phyloP scores from a whole-genome alignment of 2,113 vertebrate genomes.

The Tragelaphus buxtoni region DNA sequence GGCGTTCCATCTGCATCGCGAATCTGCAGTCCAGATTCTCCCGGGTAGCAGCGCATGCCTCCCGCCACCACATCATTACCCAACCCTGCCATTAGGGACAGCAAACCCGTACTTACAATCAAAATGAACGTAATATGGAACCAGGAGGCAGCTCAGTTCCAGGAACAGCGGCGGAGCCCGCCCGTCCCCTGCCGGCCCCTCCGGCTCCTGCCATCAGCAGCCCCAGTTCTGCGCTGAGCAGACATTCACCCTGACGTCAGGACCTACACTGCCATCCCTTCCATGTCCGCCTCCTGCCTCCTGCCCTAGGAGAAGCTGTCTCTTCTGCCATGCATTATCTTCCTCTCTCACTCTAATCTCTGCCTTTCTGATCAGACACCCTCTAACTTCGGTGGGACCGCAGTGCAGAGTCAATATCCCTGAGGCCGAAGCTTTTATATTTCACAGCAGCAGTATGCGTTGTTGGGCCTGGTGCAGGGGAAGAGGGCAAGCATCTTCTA shows the following conservation, averaged over 20 bases:
- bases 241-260: background rate
- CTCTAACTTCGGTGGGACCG: fast-evolving
- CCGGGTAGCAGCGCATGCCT: background rate
- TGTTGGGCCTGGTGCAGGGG: background rate
- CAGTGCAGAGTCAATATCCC: background rate
- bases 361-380: background rate
- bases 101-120: slow-evolving; percentile 38
- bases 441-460: background rate
- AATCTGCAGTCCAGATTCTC: background rate
- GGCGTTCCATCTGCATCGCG: background rate
- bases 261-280: background rate
- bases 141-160: slow-evolving; percentile 20
- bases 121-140: background rate
- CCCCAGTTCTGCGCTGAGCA: background rate
- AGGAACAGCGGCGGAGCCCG: background rate
- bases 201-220: background rate
- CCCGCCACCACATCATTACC: background rate
- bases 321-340: background rate
- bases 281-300: background rate
- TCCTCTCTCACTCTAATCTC: background rate
- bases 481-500: background rate
- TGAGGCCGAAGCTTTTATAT: background rate
- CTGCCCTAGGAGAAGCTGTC: fast-evolving
- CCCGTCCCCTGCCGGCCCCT: fast-evolving
- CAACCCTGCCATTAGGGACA: slow-evolving; percentile 40